A percentile compares a stretch with the other conserved stretches of the same genome.
Conservation (phyloP, 2,113 vertebrate genomes). For the Sceloporus tristichus region DNA sequence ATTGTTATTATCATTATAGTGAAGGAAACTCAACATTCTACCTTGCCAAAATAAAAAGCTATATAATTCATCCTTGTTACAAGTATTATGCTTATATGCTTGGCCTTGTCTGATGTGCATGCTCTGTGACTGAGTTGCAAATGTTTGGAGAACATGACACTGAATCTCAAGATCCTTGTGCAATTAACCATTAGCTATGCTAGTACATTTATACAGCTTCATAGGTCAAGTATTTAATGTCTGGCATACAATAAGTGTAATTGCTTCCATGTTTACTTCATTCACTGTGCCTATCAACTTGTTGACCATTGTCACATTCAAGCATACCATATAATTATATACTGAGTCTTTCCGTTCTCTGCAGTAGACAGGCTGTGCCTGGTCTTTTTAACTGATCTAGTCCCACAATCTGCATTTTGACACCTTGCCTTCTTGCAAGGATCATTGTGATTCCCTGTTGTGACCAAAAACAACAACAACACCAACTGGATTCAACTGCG, state of each 20-base stretch:
- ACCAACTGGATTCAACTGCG: not conserved
- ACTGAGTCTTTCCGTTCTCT: not conserved
- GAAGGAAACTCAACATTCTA: not conserved
- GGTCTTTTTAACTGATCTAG: not conserved
- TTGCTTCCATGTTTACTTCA: slow-evolving; percentile 33
- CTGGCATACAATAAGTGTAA: not conserved
- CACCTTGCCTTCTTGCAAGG: not conserved
- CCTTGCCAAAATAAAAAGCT: not conserved
- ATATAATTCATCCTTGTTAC: not conserved
- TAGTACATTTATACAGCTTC: slow-evolving; percentile 31
- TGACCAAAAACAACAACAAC: not conserved
- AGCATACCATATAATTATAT: not conserved
- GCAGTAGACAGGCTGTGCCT: not conserved
- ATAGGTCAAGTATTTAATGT: slow-evolving; percentile 11
- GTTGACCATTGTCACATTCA: slow-evolving; percentile 12
- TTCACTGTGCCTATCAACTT: not conserved
- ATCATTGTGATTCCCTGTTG: not conserved
- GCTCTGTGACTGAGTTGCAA: slow-evolving; percentile 24
- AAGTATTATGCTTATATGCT: slow-evolving; percentile 32
- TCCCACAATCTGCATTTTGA: not conserved
- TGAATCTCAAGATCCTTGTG: slow-evolving; percentile 26
- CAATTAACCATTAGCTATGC: slow-evolving; percentile 15
- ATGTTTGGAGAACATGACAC: slow-evolving; percentile 23
- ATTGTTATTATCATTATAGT: not conserved
- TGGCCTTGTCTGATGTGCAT: slow-evolving; percentile 3